phyloP scores from a whole-genome alignment of 2,113 vertebrate species.

The Symphodus melops region DNA sequence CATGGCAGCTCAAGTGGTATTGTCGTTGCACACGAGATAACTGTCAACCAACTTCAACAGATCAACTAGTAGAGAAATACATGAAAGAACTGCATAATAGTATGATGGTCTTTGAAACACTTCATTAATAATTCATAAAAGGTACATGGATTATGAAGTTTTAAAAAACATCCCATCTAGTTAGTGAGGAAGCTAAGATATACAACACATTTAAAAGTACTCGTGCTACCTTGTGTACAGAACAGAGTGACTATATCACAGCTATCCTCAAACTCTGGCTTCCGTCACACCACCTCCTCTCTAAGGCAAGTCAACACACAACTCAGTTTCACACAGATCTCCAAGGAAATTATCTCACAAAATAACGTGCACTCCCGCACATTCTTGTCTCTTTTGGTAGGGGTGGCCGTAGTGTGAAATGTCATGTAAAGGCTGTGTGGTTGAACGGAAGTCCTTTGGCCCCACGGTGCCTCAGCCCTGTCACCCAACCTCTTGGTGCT shows the following conservation, averaged over 20 bases:
- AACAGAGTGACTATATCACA: neutral
- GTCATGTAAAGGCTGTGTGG: constrained; percentile 45
- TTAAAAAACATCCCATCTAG: too few species aligned
- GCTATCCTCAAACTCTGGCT: constrained; percentile 45
- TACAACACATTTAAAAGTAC: neutral
- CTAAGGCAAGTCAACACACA: constrained; percentile 17
- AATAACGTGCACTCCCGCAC: neutral
- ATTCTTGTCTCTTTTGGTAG: constrained; percentile 5
- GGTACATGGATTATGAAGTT: too few species aligned
- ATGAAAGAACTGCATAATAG: neutral
- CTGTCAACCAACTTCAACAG: constrained; percentile 6
- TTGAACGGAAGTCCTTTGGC: constrained; percentile 62
- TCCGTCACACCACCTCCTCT: constrained; percentile 41
- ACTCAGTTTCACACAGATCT: constrained; percentile 14
- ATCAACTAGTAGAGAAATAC: neutral
- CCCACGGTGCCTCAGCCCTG: constrained; percentile 67
- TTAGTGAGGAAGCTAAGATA: too few species aligned
- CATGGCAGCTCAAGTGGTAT: constrained; percentile 15
- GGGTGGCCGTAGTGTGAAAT: constrained; percentile 50
- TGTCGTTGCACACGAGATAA: constrained; percentile 27
- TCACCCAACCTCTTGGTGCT: constrained; percentile 75
- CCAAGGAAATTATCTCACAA: neutral
- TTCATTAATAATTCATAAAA: too few species aligned
- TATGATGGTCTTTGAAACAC: too few species aligned
- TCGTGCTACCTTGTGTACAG: constrained; percentile 13